Base-by-base conservation (phyloP, 23 tunicate species). In the Ciona savignyi region DNA sequence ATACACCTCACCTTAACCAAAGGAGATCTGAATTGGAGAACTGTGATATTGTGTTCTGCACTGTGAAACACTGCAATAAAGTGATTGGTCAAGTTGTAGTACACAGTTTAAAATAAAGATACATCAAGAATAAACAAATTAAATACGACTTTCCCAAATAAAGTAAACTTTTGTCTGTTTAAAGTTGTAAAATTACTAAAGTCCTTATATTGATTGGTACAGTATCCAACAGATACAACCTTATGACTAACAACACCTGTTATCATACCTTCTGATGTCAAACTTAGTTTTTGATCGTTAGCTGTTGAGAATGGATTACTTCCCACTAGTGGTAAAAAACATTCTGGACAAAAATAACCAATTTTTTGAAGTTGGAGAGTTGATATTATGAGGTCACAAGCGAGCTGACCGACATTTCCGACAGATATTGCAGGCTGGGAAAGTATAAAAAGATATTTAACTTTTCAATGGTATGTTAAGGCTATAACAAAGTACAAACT, bases 361-460 rank as follows among this genome's bases (percentile, higher is more conserved):
- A 83, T 35, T 73, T 83, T 89, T 29, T 62, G 35, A 22, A 89
- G 51, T 3, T 78, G 25, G 9, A 89, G 33, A 2, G 83, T 77
- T 32, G 70, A 33, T 2, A 89, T 78, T 23, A 89, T 62, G 30
- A 83, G 72, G 69, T 89, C 96, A 73, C 96, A 89, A 20, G 96
- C 64, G 3, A 89, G 81, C 68, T 89, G 96, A 4, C 96, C 96
- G 23, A 89, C 96, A 73, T 89, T 89, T 68, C 96, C 96, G 4
- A 89, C 88, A 24, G 96, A 89, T 33, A 89, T 70, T 35, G 88
- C 78, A 42, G 96, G 96, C 85, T 83, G 62, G 24, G 62, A n/a
- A n/a, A n/a, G n/a, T n/a, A n/a, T n/a, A n/a, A n/a, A n/a, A n/a
- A n/a, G n/a, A n/a, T n/a, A n/a, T n/a, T n/a, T n/a, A n/a, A n/a